Evolutionary conservation across 1,140 invertebrate genomes (phyloP), one percentile per base, ranked within the genome.

Genomic region (Sinonovacula constricta): DNA sequence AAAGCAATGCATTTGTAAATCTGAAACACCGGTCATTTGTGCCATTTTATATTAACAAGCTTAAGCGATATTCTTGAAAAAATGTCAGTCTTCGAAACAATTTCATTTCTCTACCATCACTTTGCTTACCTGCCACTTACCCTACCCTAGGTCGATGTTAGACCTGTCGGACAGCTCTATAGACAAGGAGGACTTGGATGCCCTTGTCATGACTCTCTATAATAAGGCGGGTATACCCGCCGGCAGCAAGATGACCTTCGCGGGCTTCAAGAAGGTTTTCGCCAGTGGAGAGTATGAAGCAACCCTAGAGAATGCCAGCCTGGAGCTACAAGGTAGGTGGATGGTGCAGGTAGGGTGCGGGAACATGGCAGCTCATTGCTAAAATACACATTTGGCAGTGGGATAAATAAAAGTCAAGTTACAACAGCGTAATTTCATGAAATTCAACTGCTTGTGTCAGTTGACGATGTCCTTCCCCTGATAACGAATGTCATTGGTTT

Each of bases 161-260:
- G 83, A 84, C 57, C 75, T 84, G 0, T 84, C 83, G 3, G 83
- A 84, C 28, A 72, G 68, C 3, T 60, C 69, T n/a, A 67, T 84
- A 3, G 66, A 78, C 24, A 33, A 75, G 1, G 36, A 24, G 2
- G 80, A 80, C 14, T 31, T 84, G 0, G 34, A 77, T 18, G 45
- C 34, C 3, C 63, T 84, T n/a, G 72, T 84, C 24, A 45, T 69
- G 14, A 69, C 80, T 1, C 67, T 84, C 68, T 84, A 82, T 34
- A n/a, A 53, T 4, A 56, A 70, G 26, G 80, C 79, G 24, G 79
- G 79, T 0, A 22, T 84, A 2, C 14, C 28, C 10, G 22, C 70
- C 0, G 59, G 54, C 12, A 45, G 70, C 7, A 78, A 84, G 3
- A 76, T 84, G 28, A 71, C 79, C 7, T 69, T 84, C 3, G 70